These are phyloP conservation scores for Ceratosolen fusciceps DNA, from an alignment of 1,140 invertebrate species.

Conservation along the genomic window DNA sequence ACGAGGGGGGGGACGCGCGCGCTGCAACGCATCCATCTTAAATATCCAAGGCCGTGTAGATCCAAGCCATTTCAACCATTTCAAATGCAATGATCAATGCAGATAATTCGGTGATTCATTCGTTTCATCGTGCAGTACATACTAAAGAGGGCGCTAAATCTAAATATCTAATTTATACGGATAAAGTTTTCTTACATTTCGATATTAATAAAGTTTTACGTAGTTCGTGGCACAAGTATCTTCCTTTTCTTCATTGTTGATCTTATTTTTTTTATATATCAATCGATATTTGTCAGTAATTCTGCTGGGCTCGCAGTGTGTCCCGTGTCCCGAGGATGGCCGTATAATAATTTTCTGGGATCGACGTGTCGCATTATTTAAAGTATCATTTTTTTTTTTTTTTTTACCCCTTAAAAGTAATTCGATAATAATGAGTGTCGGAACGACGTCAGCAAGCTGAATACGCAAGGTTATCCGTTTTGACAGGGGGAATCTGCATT, in stretches of 20 bases:
- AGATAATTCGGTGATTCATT: no score
- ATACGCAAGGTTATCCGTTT: constrained; percentile 46
- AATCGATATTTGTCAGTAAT: constrained; percentile 13
- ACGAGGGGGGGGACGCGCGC: no score
- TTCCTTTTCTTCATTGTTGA: constrained; percentile 28
- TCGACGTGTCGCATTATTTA: background rate
- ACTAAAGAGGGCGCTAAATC: constrained; percentile 29
- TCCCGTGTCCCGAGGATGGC: constrained; percentile 8
- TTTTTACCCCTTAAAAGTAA: background rate
- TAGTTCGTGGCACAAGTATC: constrained; percentile 33
- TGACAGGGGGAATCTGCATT: constrained; percentile 32
- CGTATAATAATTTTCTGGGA: background rate
- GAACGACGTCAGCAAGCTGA: constrained; percentile 47
- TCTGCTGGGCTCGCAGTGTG: constrained; percentile 1
- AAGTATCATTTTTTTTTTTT: no score
- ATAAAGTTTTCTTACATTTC: background rate
- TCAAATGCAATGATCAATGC: no score
- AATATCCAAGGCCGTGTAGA: no score
- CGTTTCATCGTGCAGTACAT: no score
- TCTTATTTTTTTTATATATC: background rate
- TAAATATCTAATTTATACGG: background rate
- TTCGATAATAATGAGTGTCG: background rate
- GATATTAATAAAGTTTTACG: background rate
- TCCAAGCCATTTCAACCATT: no score
- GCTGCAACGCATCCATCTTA: no score